Conservation (phyloP, 2,888 invertebrate species). For the Cyrtodaria siliqua region DNA sequence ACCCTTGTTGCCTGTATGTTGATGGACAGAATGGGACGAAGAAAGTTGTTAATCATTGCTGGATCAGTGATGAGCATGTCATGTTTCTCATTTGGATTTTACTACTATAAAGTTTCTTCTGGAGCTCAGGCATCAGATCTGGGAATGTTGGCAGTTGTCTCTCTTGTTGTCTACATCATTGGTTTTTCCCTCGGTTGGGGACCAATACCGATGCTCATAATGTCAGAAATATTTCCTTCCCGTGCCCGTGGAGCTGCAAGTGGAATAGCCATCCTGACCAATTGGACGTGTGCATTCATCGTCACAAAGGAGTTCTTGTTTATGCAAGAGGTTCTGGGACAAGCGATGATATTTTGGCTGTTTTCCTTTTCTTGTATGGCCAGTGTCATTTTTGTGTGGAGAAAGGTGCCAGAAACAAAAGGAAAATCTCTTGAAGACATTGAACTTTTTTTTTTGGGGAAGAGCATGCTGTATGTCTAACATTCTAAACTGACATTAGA, state of each 20-base stretch:
- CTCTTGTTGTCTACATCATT: slow-evolving; percentile 83
- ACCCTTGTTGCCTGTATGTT: slow-evolving; percentile 94
- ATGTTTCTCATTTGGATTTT: slow-evolving; percentile 81
- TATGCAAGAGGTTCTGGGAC: slow-evolving; percentile 77
- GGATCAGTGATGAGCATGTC: slow-evolving; percentile 87
- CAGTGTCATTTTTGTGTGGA: slow-evolving; percentile 92
- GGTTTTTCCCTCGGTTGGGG: slow-evolving; percentile 86
- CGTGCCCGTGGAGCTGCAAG: slow-evolving; percentile 96
- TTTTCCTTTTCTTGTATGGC: slow-evolving; percentile 91
- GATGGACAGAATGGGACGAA: slow-evolving; percentile 96
- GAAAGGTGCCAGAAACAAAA: slow-evolving; percentile 96
- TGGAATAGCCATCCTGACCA: slow-evolving; percentile 94
- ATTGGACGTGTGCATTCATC: slow-evolving; percentile 87
- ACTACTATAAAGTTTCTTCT: slow-evolving; percentile 69
- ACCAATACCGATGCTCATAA: slow-evolving; percentile 86
- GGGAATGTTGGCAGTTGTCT: slow-evolving; percentile 75
- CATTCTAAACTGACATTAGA: too few relatives aligned
- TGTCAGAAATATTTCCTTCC: slow-evolving; percentile 89
- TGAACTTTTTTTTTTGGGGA: slow-evolving; percentile 81
- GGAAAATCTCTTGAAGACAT: slow-evolving; percentile 97
- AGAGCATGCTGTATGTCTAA: slow-evolving; percentile 65
- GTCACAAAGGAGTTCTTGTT: slow-evolving; percentile 83
- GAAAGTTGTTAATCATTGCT: slow-evolving; percentile 94
- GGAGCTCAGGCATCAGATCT: slow-evolving; percentile 33
- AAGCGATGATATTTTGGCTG: slow-evolving; percentile 91